Conservation (phyloP, 2,797 vertebrate genomes). For the Psittacula echo region DNA sequence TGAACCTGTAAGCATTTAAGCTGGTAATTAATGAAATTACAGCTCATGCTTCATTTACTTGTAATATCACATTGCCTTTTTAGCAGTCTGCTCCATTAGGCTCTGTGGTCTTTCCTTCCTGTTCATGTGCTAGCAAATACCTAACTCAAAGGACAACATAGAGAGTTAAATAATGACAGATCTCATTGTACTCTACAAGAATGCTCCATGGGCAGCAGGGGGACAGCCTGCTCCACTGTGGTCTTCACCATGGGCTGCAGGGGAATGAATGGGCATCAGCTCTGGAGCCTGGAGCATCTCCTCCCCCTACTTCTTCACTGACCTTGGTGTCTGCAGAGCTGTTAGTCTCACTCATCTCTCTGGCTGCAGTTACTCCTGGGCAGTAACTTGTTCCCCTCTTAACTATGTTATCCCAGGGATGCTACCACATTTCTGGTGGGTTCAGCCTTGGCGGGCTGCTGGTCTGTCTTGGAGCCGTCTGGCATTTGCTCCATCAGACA, state of each 20-base stretch:
- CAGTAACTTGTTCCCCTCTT: not conserved
- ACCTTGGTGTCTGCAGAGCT: not conserved
- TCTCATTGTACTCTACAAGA: not conserved
- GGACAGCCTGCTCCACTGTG: not conserved
- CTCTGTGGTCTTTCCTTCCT: not conserved
- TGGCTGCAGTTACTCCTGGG: not conserved
- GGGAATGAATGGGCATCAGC: not conserved
- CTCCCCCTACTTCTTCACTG: not conserved
- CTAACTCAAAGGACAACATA: not conserved
- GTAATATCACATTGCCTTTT: not conserved
- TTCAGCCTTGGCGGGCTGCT: not conserved
- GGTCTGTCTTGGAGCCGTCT: not conserved
- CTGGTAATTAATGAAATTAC: not conserved
- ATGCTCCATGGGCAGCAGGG: not conserved
- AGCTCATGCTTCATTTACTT: not conserved
- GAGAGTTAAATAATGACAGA: not conserved
- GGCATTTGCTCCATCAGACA: not conserved
- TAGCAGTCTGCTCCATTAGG: not conserved
- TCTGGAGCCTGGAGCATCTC: not conserved
- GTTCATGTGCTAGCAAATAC: not conserved
- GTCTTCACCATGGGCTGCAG: not conserved
- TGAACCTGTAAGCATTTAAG: not conserved
- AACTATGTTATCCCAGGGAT: not conserved
- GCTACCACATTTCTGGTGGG: not conserved
- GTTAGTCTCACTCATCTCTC: not conserved